Base-by-base conservation (phyloP, 2,888 invertebrate species). In the Mythimna loreyi region DNA sequence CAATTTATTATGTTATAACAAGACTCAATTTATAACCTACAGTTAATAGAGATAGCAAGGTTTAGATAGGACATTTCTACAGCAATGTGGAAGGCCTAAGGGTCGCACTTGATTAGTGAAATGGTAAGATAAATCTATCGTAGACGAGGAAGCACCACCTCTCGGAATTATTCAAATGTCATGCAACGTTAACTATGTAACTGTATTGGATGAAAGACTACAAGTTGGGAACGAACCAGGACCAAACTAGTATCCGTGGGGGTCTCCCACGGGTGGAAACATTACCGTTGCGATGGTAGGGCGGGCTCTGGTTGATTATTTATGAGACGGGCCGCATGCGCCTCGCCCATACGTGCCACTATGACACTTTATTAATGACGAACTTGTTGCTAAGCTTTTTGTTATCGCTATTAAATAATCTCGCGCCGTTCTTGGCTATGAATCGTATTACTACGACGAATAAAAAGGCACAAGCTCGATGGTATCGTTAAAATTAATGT, bases 291-390 rank as follows among this genome's bases (percentile, higher is more conserved):
- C 85, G 83, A 86, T 87, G 84, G 87, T 85, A 84, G 91, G 93
- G 92, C 92, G 93, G 89, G 84, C 87, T 86, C 80, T 80, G 80
- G 81, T 88, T 85, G 81, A 86, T 92, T 92, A 93, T 94, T 93
- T 93, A 94, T 93, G 92, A 88, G 90, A 87, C 85, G 85, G 82
- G 83, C 86, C 85, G 87, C 89, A 85, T 85, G 88, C 89, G 88
- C 89, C 91, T 87, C 92, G 90, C 92, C 92, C 91, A 91, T 92
- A 86, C 89, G 87, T 87, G 89, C 91, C 90, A 87, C 87, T 86
- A 90, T 87, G 92, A 92, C 93, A 92, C 90, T 90, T 89, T 92
- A 92, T 91, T 92, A 91, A 92, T 92, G 91, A 92, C 89, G 76
- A 87, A 85, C 87, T 86, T 83, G 87, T 89, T 89, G 90, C 87